These are phyloP conservation scores for Ditula angustiorana DNA, from an alignment of 2,888 invertebrate genomes.

Conservation along the genomic window DNA sequence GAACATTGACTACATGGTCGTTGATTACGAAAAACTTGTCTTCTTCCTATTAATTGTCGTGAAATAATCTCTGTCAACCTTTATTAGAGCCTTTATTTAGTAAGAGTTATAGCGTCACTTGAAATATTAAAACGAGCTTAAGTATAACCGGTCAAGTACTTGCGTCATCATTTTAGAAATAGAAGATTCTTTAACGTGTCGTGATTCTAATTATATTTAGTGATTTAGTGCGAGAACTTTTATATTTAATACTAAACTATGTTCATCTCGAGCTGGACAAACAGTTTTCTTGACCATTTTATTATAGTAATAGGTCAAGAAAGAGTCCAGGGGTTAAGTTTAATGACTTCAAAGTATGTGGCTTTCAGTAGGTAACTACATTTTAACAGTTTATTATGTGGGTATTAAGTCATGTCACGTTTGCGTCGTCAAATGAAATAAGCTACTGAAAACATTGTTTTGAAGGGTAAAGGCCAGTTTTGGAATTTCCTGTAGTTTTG, in stretches of 20 bases:
- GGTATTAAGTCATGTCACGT: no score
- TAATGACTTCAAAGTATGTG: background rate
- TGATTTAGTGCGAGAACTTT: background rate
- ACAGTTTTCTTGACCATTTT: background rate
- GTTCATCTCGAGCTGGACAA: background rate
- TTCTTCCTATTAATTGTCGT: no score
- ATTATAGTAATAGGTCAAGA: background rate
- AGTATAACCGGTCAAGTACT: constrained; percentile 15
- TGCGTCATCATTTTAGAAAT: constrained; percentile 15
- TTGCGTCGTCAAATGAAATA: no score
- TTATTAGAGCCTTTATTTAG: no score
- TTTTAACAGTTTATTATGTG: no score
- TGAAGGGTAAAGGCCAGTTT: no score
- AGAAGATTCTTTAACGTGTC: constrained; percentile 3
- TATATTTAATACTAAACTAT: background rate
- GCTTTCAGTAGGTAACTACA: no score
- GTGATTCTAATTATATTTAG: background rate
- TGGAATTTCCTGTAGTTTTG: no score
- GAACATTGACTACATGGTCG: no score
- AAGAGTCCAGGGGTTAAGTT: background rate
- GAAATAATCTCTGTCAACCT: background rate
- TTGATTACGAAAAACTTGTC: background rate
- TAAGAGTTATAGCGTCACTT: constrained; percentile 3
- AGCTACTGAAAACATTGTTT: no score
- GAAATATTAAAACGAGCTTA: background rate